Evolutionary conservation across 2,113 vertebrate genomes (phyloP), one percentile per base, ranked within the genome.

Genomic region (Empidonax traillii): DNA sequence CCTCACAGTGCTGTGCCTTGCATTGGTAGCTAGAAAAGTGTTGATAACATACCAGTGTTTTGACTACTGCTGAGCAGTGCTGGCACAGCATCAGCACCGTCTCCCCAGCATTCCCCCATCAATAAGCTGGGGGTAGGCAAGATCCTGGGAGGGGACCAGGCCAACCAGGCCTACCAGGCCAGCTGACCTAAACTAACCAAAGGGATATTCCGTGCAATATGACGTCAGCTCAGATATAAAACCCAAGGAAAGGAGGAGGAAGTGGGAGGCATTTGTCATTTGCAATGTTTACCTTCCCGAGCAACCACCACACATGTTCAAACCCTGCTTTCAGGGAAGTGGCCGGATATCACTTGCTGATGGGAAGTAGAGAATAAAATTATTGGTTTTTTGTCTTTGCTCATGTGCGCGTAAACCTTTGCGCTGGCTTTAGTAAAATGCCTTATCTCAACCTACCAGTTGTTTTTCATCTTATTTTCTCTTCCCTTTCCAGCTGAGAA

Each of bases 181-280:
- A 47, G 5, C n/a, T 76, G 30, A 27, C 41, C 39, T 21, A 41
- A 47, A 31, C 30, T 62, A 55, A 41, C 24, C 30, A 41, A 46
- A 16, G 14, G 14, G n/a, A 61, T 55, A 55, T 53, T 67, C 28
- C 24, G 41, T 39, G 53, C 13, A 14, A 7, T 31, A 25, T n/a
- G 39, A 21, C 0, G 0, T 35, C 41, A 16, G 39, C 30, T 53
- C 13, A 41, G 39, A 61, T 41, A 21, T 12, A 35, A 31, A 75
- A 75, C 4, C 46, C 35, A 61, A n/a, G 30, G n/a, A 82, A 47
- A 68, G 20, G 24, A 37, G 31, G 35, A 68, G 24, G 20, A 75
- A 75, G 0, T 0, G 20, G 30, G 6, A 11, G 1, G 20, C 11
- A 19, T 41, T 41, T 31, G 21, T 31, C 1, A 31, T 68, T 62